phyloP scores from a whole-genome alignment of 2,797 vertebrate genomes.

The Crocodylus rhombifer region DNA sequence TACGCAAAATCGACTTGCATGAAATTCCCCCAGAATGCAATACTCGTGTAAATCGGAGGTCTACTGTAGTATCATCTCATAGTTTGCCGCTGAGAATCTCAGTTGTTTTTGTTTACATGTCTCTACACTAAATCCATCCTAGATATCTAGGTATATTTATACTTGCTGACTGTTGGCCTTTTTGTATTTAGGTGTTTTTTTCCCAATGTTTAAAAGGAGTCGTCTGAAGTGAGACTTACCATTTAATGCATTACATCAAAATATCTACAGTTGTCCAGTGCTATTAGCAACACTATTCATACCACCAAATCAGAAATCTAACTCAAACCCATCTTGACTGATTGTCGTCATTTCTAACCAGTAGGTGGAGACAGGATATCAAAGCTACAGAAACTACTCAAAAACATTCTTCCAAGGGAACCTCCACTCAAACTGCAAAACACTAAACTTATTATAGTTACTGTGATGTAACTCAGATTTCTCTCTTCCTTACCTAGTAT shows the following conservation, averaged over 20 bases:
- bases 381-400: not conserved
- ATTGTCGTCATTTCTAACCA: not conserved
- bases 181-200: not conserved
- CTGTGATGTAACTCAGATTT: not conserved
- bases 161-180: not conserved
- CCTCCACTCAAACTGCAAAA: not conserved
- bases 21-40: too few relatives aligned
- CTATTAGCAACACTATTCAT: not conserved
- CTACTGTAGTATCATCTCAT: too few relatives aligned
- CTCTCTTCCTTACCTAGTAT: not conserved
- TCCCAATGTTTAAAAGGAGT: not conserved
- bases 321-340: not conserved
- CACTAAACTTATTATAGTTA: not conserved
- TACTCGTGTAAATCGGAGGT: too few relatives aligned
- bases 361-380: conserved; percentile 41
- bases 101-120: not conserved
- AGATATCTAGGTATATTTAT: not conserved
- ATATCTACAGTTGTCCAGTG: not conserved
- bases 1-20: too few relatives aligned
- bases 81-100: too few relatives aligned
- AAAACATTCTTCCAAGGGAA: not conserved
- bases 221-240: not conserved
- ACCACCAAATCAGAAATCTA: not conserved
- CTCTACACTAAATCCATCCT: not conserved
- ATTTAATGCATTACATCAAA: rapidly evolving